phyloP scores from a whole-genome alignment of 1,140 invertebrate genomes.

The Drosophila pectinifera region DNA sequence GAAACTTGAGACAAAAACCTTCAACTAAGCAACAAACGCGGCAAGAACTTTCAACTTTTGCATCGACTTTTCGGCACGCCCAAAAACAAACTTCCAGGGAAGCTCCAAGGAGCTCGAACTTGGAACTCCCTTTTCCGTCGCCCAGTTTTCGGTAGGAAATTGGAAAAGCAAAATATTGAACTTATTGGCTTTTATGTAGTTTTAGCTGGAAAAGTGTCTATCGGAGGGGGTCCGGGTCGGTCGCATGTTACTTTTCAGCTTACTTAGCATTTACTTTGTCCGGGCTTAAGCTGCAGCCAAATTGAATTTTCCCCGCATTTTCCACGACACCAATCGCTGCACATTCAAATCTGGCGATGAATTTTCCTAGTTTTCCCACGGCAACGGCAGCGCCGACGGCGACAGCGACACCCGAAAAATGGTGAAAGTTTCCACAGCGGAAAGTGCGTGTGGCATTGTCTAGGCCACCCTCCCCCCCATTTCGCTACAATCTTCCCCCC shows the following conservation, averaged over 20 bases:
- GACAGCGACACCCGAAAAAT: conserved; percentile 43
- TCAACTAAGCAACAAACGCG: conserved; percentile 58
- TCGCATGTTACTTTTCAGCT: conserved; percentile 77
- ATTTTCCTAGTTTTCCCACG: conserved; percentile 32
- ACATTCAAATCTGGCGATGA: conserved; percentile 67
- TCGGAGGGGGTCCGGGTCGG: conserved; percentile 7
- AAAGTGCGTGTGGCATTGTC: conserved; percentile 74
- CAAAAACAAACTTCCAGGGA: conserved; percentile 52
- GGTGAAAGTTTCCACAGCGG: conserved; percentile 54
- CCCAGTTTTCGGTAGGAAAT: conserved; percentile 33
- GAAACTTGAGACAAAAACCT: conserved; percentile 68
- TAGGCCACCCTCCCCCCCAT: conserved; percentile 15
- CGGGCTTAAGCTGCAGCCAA: conserved; percentile 75
- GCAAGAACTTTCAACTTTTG: conserved; percentile 61
- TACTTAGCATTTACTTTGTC: conserved; percentile 81
- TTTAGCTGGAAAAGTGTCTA: conserved; percentile 71
- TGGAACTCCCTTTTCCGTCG: conserved; percentile 1
- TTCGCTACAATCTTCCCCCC: neutral
- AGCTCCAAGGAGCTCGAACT: conserved; percentile 25
- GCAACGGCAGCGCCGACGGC: neutral
- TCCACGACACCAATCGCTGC: conserved; percentile 35
- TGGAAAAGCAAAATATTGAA: conserved; percentile 82
- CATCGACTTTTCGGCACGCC: conserved; percentile 71
- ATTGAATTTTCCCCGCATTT: conserved; percentile 69
- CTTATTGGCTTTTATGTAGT: conserved; percentile 81